Evolutionary conservation across 2,113 vertebrate genomes (phyloP).

Genomic region (Aegypius monachus): DNA sequence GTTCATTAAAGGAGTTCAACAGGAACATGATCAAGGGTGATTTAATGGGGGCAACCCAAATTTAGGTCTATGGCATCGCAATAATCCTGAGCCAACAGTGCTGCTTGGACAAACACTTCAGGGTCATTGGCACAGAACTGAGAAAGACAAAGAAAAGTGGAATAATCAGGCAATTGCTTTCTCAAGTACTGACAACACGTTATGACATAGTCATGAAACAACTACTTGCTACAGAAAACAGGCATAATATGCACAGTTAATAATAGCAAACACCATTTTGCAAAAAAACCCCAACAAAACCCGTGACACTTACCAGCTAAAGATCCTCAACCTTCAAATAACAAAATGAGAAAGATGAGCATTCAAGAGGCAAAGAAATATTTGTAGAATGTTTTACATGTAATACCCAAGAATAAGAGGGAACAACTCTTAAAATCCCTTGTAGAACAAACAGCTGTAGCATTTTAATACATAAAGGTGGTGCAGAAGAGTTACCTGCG

Average conservation of each 20-base stretch:
- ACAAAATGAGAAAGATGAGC: not conserved
- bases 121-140: conserved; percentile 98
- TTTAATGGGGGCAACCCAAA: conserved; percentile 92
- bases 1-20: no score
- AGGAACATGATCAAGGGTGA: no score
- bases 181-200: not conserved
- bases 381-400: not conserved
- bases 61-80: conserved; percentile 96
- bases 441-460: not conserved
- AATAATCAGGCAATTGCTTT: not conserved
- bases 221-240: not conserved
- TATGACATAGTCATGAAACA: not conserved
- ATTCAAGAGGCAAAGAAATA: not conserved
- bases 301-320: not conserved
- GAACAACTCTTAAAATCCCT: not conserved
- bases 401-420: not conserved
- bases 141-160: conserved; percentile 8
- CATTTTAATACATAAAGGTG: not conserved
- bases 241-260: not conserved
- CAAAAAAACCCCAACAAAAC: not conserved
- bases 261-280: not conserved
- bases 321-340: not conserved
- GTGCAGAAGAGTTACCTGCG: not conserved
- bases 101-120: conserved; percentile 92
- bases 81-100: conserved; percentile 89